A percentile compares a stretch with the other conserved stretches of the same genome.
These are phyloP conservation scores for Isichthys henryi DNA, from an alignment of 2,113 vertebrate genomes.

Conservation along the genomic window DNA sequence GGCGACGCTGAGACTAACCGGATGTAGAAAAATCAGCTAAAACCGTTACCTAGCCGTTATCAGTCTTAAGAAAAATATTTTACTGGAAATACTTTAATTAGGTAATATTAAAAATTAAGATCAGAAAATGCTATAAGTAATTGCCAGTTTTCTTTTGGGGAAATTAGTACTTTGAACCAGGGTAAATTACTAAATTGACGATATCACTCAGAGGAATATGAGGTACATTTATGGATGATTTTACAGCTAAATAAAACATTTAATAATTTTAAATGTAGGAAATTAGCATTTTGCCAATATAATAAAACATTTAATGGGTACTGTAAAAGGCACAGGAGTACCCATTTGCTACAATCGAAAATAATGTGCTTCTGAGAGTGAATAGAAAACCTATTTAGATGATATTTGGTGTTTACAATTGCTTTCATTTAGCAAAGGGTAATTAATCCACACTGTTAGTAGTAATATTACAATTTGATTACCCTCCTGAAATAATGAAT, in stretches of 20 bases:
- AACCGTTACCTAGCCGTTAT: background rate
- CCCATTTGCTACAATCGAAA: background rate
- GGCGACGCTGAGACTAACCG: no score
- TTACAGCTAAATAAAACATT: background rate
- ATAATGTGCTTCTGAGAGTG: background rate
- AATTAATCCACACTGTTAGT: background rate
- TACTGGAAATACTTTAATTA: background rate
- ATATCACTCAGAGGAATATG: background rate
- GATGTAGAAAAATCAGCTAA: background rate
- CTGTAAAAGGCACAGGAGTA: background rate
- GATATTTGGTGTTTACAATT: background rate
- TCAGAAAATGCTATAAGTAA: background rate
- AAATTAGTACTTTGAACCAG: background rate
- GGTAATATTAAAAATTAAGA: background rate
- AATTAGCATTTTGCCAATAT: background rate
- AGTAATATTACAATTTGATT: background rate
- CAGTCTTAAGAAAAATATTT: background rate
- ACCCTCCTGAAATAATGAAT: background rate
- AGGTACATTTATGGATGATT: background rate
- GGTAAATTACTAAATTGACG: background rate
- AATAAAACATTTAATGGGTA: background rate
- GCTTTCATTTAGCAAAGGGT: background rate
- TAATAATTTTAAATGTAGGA: background rate
- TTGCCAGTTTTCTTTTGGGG: background rate
- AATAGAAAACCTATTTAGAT: background rate